phyloP scores from a whole-genome alignment of 1,140 invertebrate genomes.

The Caenorhabditis elegans region DNA sequence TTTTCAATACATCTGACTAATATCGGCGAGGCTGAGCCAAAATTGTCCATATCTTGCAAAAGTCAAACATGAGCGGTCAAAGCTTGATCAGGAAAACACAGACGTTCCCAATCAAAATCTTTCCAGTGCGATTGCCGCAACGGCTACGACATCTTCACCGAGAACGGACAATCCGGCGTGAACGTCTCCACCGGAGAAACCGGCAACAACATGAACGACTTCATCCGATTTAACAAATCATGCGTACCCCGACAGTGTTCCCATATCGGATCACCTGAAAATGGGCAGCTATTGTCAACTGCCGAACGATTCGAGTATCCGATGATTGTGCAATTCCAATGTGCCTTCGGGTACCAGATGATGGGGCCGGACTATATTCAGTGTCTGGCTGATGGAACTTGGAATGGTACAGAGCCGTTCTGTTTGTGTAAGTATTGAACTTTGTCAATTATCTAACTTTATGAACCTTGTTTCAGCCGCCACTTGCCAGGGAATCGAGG shows the following conservation, averaged over 20 bases:
- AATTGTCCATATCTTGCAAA: too few species aligned
- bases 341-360: constrained; percentile 85
- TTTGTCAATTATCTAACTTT: not conserved
- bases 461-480: constrained; percentile 63
- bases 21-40: too few species aligned
- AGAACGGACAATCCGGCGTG: constrained; percentile 89
- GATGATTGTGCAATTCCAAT: constrained; percentile 86
- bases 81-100: too few species aligned
- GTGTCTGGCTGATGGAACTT: constrained; percentile 84
- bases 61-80: too few species aligned
- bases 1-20: too few species aligned
- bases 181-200: constrained; percentile 79
- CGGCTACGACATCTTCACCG: constrained; percentile 84
- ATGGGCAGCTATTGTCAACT: constrained; percentile 83
- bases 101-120: not conserved
- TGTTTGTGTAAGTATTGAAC: constrained; percentile 70
- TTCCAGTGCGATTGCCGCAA: constrained; percentile 66
- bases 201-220: constrained; percentile 81
- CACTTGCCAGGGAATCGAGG: constrained; percentile 55
- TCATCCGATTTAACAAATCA: constrained; percentile 65
- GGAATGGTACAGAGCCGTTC: constrained; percentile 89
- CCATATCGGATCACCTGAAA: constrained; percentile 77
- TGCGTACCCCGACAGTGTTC: constrained; percentile 73
- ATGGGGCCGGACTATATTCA: constrained; percentile 79
- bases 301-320: constrained; percentile 83